Base-by-base conservation (phyloP, 2,113 vertebrate species). In the Phalacrocorax carbo region DNA sequence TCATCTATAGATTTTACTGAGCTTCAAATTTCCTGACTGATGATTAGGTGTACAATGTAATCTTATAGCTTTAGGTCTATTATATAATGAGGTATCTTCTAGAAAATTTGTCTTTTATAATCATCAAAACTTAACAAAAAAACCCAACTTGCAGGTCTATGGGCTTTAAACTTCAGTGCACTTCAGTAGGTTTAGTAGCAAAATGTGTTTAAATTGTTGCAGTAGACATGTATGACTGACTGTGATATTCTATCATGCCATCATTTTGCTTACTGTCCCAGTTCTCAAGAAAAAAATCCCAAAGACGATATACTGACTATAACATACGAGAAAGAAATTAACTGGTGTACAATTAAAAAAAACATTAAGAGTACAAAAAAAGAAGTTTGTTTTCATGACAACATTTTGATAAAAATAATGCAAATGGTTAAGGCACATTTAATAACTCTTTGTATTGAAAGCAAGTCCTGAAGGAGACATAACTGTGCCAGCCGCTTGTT, bases 391-490 rank as follows among this genome's bases (percentile, higher is more conserved):
- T 83, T 82, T 86, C 19, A 52, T 44, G 4, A 29, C 57, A 81
- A 86, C 32, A 42, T 69, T 94, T 89, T 86, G n/a, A 86, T 68
- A 38, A 92, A 96, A 94, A 82, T 60, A 92, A 93, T 48, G 62
- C 13, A 66, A 88, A 81, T 32, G 26, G 22, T 66, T 87, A 80
- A 44, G 61, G 26, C 34, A 86, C 26, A 61, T 79, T 89, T 89
- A 94, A 72, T 79, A 94, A 97, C 46, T 94, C 66, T 42, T 4
- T n/a, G 55, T 44, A 70, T 34, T 46, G 65, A 80, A 78, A 58
- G 30, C 26, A 94, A 95, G 90, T 86, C 71, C 82, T 19, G 20
- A 91, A 96, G 93, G 64, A 97, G 86, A 95, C 64, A 27, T 10
- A 96, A 94, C 32, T 46, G 34, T 83, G 81, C 72, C 62, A 88